Conservation (phyloP, 2,888 invertebrate species). For the Rutpela maculata region DNA sequence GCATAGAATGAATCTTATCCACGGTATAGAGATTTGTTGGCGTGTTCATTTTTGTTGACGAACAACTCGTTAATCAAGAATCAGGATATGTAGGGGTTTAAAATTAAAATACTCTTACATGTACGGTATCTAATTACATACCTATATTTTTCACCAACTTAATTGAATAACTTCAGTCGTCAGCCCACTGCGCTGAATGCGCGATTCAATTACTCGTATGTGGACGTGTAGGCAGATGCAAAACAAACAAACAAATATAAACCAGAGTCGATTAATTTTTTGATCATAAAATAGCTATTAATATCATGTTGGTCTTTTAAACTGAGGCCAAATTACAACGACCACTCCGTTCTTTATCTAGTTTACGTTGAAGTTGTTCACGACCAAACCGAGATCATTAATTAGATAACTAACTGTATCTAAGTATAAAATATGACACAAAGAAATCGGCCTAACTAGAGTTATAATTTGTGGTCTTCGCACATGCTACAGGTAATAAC, state of each 20-base stretch:
- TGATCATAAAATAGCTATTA: conserved; percentile 8
- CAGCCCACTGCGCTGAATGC: neutral
- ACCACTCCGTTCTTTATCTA: neutral
- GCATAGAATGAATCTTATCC: neutral
- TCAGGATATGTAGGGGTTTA: neutral
- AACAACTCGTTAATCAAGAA: neutral
- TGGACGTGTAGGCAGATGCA: neutral
- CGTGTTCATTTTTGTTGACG: neutral
- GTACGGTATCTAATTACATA: neutral
- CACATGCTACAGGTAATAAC: conserved; percentile 1
- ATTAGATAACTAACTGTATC: conserved; percentile 19
- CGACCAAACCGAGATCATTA: neutral
- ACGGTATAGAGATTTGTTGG: neutral
- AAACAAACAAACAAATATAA: neutral
- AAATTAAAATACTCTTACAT: neutral
- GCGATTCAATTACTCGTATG: neutral
- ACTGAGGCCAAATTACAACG: neutral
- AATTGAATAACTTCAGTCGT: neutral
- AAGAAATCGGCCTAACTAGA: conserved; percentile 22
- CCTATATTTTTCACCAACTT: neutral
- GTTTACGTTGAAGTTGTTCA: conserved; percentile 8
- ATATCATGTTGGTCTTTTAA: conserved; percentile 1
- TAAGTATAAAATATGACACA: conserved; percentile 16
- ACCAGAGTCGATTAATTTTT: conserved; percentile 4
- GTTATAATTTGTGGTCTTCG: conserved; percentile 23